These are phyloP conservation scores for Norana najaformis DNA, from an alignment of 2,888 invertebrate species.

Conservation along the genomic window DNA sequence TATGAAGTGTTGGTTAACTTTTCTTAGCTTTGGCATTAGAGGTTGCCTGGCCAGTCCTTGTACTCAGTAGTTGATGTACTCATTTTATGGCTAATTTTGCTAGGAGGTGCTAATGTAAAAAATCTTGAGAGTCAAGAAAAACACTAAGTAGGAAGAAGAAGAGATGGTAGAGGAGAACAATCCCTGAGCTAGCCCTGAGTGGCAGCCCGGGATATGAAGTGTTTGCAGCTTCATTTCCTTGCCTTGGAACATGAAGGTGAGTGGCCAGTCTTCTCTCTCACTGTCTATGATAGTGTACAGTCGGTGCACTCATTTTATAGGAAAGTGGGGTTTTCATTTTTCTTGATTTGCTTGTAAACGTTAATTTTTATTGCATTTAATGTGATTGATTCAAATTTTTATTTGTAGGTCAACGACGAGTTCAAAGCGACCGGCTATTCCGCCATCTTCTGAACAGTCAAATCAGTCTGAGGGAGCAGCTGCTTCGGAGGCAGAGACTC, in stretches of 20 bases:
- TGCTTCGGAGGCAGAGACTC: conserved; percentile 16
- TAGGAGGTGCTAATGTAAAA: not conserved
- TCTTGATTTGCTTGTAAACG: not conserved
- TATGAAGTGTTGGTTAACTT: not conserved
- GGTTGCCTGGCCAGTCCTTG: not conserved
- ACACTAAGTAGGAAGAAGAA: not conserved
- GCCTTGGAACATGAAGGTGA: too few relatives aligned
- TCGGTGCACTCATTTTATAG: not conserved
- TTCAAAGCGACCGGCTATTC: not conserved
- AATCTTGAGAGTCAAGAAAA: not conserved
- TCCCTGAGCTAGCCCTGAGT: not conserved
- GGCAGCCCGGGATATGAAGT: too few relatives aligned
- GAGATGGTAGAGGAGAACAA: too few relatives aligned
- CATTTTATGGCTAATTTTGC: not conserved
- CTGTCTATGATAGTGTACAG: too few relatives aligned
- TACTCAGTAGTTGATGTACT: too few relatives aligned
- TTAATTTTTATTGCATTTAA: not conserved
- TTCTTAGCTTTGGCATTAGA: not conserved
- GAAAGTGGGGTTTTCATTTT: not conserved
- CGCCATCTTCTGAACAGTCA: not conserved
- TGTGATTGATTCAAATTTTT: not conserved
- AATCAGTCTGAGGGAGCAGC: conserved; percentile 22
- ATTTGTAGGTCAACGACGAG: not conserved
- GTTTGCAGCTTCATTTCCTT: too few relatives aligned
- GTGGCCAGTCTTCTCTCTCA: too few relatives aligned